These are phyloP conservation scores for Cephus cinctus DNA, from an alignment of 1,140 invertebrate species.

Conservation along the genomic window DNA sequence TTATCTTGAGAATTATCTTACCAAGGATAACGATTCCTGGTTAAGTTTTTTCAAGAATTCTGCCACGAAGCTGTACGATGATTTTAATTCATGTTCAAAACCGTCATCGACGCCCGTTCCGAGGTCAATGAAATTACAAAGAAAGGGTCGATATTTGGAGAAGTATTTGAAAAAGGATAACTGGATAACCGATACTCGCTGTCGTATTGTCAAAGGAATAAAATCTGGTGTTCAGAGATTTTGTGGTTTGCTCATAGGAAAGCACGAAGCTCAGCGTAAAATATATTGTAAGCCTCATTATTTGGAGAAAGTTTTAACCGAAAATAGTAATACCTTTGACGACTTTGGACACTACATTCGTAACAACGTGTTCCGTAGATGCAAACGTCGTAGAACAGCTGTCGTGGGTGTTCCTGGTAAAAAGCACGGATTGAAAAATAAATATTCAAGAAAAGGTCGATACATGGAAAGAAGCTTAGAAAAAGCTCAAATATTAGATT, in stretches of 20 bases:
- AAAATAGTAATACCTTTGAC: not conserved
- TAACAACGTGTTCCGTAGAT: slow-evolving; percentile 7
- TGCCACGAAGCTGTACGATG: too few species aligned
- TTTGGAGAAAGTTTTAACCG: slow-evolving; percentile 5
- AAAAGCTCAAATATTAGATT: too few species aligned
- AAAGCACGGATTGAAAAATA: too few species aligned
- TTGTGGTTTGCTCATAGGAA: too few species aligned
- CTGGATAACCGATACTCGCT: not conserved
- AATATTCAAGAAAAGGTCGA: not conserved
- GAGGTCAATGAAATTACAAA: too few species aligned
- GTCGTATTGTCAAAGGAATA: not conserved
- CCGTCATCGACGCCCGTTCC: too few species aligned
- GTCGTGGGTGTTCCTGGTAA: too few species aligned
- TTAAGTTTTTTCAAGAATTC: too few species aligned
- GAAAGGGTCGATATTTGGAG: slow-evolving; percentile 29
- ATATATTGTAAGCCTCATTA: slow-evolving; percentile 1
- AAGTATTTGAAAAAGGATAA: slow-evolving; percentile 12
- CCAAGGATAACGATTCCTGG: not conserved
- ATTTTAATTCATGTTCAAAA: too few species aligned
- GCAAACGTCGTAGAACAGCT: too few species aligned
- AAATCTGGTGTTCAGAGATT: too few species aligned
- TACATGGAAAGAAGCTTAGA: not conserved
- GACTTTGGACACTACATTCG: not conserved
- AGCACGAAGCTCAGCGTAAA: not conserved
- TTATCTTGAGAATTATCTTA: not conserved